Evolutionary conservation across 2,797 vertebrate species (phyloP).

Genomic region (Eospalax fontanierii): DNA sequence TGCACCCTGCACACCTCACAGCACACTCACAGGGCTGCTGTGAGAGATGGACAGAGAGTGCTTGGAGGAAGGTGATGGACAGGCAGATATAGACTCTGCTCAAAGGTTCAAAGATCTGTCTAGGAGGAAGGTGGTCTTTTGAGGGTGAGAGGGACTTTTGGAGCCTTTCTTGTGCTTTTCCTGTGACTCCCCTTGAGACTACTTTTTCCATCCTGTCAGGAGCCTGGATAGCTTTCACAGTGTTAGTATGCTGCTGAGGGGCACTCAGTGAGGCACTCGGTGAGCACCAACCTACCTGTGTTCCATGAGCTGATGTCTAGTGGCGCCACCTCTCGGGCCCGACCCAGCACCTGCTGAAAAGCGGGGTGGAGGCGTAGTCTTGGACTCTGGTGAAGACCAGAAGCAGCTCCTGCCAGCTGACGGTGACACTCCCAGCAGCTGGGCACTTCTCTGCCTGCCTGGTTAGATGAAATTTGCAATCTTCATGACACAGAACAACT

Average conservation of each 20-base stretch:
- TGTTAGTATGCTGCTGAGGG: background rate
- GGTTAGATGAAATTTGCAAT: background rate
- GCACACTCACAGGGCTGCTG: background rate
- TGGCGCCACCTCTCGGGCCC: background rate
- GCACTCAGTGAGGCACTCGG: accelerated
- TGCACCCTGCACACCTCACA: accelerated
- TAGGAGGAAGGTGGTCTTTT: background rate
- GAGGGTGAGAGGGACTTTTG: too few species aligned
- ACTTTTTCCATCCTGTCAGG: background rate
- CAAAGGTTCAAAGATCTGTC: background rate
- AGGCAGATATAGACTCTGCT: background rate
- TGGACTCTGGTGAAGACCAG: background rate
- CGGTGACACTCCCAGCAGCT: accelerated
- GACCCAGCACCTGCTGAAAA: background rate
- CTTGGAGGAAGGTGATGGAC: background rate
- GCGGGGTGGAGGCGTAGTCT: background rate
- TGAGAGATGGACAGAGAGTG: background rate
- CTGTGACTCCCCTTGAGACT: background rate
- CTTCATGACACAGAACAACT: background rate
- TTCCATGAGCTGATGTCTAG: accelerated
- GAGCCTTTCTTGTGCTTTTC: background rate
- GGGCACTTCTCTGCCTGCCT: accelerated
- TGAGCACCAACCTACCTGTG: background rate
- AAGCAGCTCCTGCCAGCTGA: background rate
- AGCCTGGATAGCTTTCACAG: background rate